These are phyloP conservation scores for Pachydiplax longipennis DNA, from an alignment of 2,888 invertebrate genomes.

Conservation along the genomic window DNA sequence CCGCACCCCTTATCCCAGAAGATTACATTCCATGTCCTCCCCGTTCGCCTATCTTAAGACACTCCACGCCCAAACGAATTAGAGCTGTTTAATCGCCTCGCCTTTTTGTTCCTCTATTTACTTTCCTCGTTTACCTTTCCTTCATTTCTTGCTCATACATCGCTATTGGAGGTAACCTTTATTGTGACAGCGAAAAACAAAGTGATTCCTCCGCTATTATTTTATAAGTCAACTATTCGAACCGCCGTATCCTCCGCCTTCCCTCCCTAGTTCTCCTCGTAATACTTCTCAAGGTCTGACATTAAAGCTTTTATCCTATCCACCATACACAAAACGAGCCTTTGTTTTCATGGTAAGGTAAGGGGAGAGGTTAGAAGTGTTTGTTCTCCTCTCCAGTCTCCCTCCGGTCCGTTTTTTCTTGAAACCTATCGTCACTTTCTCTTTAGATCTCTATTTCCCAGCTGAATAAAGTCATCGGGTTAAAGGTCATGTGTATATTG, in stretches of 20 bases:
- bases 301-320: too few species aligned
- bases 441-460: not conserved
- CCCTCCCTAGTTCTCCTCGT: too few species aligned
- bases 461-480: not conserved
- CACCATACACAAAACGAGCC: too few species aligned
- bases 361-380: not conserved
- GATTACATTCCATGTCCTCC: not conserved
- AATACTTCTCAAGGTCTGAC: too few species aligned
- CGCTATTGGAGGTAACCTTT: too few species aligned
- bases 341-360: not conserved
- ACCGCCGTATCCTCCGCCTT: too few species aligned
- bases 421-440: not conserved
- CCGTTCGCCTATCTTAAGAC: not conserved
- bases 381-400: not conserved
- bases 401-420: not conserved
- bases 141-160: too few species aligned
- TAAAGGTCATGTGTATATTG: not conserved
- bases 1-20: not conserved
- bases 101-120: not conserved
- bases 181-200: too few species aligned
- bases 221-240: too few species aligned
- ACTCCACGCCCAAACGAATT: not conserved
- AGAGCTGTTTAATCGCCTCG: not conserved
- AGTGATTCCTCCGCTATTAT: too few species aligned
- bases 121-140: too few species aligned